A percentile compares a stretch with the other conserved stretches of the same genome.
These are phyloP conservation scores for Sander lucioperca DNA, from an alignment of 2,113 vertebrate species.

Conservation along the genomic window DNA sequence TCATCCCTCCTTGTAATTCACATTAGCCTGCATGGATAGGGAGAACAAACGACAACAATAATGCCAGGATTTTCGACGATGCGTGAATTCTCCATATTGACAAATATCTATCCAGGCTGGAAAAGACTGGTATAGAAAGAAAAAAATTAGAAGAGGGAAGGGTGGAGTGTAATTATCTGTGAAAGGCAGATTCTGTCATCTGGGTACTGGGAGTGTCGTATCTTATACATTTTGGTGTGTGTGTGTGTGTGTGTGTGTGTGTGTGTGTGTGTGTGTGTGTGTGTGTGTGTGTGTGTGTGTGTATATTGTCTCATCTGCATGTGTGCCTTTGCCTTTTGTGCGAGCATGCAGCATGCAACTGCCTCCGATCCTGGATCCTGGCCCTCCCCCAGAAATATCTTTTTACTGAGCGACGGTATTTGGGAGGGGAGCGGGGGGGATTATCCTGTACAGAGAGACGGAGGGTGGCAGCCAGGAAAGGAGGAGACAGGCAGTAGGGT, in stretches of 20 bases:
- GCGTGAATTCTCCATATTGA: constrained; percentile 71
- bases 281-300: constrained; percentile 8
- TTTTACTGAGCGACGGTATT: constrained; percentile 69
- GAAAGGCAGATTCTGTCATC: constrained; percentile 68
- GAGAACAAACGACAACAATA: constrained; percentile 52
- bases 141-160: not conserved
- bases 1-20: constrained; percentile 62
- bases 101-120: constrained; percentile 30
- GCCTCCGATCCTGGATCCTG: constrained; percentile 39
- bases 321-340: constrained; percentile 61
- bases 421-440: constrained; percentile 57
- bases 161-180: constrained; percentile 72
- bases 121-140: constrained; percentile 27
- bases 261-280: constrained; percentile 19
- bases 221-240: constrained; percentile 39
- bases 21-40: constrained; percentile 63
- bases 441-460: constrained; percentile 63
- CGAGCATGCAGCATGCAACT: constrained; percentile 37
- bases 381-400: constrained; percentile 66
- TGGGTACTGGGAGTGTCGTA: constrained; percentile 55
- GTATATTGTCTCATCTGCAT: constrained; percentile 34
- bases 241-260: constrained; percentile 26
- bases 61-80: constrained; percentile 64
- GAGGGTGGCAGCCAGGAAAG: constrained; percentile 42
- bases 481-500: constrained; percentile 23